Conservation (phyloP, 2,797 vertebrate species). For the Podarcis lilfordi region DNA sequence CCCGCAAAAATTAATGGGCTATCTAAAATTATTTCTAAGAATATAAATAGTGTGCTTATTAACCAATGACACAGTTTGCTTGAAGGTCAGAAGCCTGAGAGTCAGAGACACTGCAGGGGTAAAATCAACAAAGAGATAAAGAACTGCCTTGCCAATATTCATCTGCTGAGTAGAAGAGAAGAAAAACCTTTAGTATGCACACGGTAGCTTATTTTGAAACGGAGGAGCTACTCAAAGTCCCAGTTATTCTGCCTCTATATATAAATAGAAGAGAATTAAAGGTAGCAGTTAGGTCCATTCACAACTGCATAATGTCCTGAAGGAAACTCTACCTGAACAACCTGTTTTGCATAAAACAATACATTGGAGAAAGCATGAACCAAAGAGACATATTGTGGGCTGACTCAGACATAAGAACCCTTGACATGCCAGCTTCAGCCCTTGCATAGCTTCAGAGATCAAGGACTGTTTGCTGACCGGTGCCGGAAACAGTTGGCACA, state of each 20-base stretch:
- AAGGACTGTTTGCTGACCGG: not conserved
- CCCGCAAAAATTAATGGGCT: conserved; percentile 47
- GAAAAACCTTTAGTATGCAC: not conserved
- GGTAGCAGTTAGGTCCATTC: not conserved
- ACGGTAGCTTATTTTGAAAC: not conserved
- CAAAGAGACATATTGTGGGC: not conserved
- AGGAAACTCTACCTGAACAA: not conserved
- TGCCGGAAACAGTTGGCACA: not conserved
- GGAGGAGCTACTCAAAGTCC: not conserved
- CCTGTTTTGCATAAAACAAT: not conserved
- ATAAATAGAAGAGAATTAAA: not conserved
- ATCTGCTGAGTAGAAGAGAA: not conserved
- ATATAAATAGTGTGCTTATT: conserved; percentile 32
- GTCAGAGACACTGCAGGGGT: conserved; percentile 41
- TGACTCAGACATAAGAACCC: not conserved
- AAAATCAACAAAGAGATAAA: conserved; percentile 32
- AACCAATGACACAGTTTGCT: conserved; percentile 47
- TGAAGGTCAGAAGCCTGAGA: not conserved
- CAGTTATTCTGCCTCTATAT: not conserved
- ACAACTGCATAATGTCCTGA: not conserved
- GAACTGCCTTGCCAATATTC: not conserved
- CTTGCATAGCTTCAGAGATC: not conserved
- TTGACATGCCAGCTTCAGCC: not conserved
- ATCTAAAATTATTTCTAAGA: conserved; percentile 45
- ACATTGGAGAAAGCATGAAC: not conserved